phyloP scores from a whole-genome alignment of 53 echinoderm and acorn worm species.

The Echinarachnius parma region DNA sequence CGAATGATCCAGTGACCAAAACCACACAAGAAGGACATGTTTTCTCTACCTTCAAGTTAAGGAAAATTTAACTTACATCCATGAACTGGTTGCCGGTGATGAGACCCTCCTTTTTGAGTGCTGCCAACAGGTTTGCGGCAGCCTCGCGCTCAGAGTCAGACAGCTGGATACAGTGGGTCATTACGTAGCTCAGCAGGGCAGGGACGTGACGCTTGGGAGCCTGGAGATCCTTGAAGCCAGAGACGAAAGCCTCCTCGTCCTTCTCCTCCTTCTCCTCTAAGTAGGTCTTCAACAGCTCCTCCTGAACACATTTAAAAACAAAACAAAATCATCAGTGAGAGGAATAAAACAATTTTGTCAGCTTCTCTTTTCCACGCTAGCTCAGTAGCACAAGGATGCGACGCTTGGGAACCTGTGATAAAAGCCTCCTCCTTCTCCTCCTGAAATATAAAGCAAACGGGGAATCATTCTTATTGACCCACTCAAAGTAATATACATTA shows the following conservation, averaged over 20 bases:
- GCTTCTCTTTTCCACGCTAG: too few species aligned
- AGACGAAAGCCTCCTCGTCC: constrained; percentile 48
- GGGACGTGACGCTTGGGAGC: constrained; percentile 69
- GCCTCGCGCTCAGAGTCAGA: constrained; percentile 66
- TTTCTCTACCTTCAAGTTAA: too few species aligned
- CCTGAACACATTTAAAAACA: constrained; percentile 36
- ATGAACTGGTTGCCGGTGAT: constrained; percentile 70
- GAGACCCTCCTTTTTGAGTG: constrained; percentile 59
- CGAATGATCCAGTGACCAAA: too few species aligned
- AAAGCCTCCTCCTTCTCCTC: too few species aligned
- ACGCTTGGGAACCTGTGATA: too few species aligned
- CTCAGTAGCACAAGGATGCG: too few species aligned
- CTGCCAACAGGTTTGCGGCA: constrained; percentile 63
- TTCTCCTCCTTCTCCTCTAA: constrained; percentile 49
- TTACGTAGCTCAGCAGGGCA: constrained; percentile 59
- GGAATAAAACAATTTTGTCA: too few species aligned
- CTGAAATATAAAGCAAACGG: too few species aligned
- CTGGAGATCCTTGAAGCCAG: constrained; percentile 60
- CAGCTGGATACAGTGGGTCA: constrained; percentile 67
- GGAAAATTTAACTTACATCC: constrained; percentile 72
- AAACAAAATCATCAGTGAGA: too few species aligned
- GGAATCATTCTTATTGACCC: too few species aligned
- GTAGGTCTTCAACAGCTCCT: constrained; percentile 61
- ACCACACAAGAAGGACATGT: too few species aligned
- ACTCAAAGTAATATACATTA: too few species aligned